Conservation (phyloP, 2,113 vertebrate species). For the Haemorhous mexicanus region DNA sequence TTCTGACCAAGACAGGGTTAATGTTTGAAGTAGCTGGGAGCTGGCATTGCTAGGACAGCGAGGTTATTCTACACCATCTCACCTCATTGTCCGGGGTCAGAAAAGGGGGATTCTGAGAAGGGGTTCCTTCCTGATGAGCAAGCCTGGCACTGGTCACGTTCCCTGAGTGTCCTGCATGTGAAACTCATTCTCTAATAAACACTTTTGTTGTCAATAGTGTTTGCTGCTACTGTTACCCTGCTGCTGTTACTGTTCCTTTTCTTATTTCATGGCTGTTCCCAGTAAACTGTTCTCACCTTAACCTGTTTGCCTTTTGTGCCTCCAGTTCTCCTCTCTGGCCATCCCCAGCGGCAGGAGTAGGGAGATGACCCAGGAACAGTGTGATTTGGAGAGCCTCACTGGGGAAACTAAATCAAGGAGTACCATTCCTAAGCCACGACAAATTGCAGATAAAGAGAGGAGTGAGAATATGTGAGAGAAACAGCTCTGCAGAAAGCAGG, state of each 20-base stretch:
- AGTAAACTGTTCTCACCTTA: background rate
- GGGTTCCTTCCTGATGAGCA: background rate
- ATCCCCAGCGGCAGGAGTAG: background rate
- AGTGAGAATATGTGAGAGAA: background rate
- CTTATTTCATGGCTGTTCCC: background rate
- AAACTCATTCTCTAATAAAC: background rate
- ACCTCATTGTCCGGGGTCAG: rapidly evolving
- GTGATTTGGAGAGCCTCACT: background rate
- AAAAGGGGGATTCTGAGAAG: background rate
- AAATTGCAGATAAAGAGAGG: background rate
- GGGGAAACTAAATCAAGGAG: background rate
- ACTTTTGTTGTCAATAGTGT: background rate
- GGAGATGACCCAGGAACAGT: rapidly evolving
- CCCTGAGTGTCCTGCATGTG: background rate
- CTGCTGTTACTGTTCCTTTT: background rate
- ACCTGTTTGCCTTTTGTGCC: background rate
- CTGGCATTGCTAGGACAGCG: background rate
- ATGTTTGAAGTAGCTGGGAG: background rate
- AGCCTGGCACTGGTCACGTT: background rate
- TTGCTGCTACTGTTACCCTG: background rate
- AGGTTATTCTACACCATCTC: background rate
- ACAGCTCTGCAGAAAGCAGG: background rate
- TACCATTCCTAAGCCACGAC: background rate
- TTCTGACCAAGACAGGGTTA: background rate
- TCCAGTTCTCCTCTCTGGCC: background rate